Conservation (phyloP, 1,140 invertebrate genomes). For the Penaeus indicus region DNA sequence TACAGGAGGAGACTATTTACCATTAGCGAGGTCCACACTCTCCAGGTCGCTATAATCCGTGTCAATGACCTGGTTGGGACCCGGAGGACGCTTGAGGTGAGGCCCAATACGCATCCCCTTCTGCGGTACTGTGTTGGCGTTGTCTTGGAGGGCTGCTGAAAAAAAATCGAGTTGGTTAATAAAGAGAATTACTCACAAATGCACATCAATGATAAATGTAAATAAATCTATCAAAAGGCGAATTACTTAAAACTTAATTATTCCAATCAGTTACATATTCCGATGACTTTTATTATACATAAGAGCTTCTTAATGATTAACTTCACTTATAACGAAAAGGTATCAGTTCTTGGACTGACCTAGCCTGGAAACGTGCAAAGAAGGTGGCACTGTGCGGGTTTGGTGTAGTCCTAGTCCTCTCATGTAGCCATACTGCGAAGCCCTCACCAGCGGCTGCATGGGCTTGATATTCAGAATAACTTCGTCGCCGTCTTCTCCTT, state of each 20-base stretch:
- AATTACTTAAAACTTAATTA: neutral
- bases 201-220: neutral
- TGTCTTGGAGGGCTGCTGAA: conserved; percentile 62
- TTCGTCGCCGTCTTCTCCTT: conserved; percentile 81
- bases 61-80: conserved; percentile 45
- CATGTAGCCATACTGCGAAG: conserved; percentile 77
- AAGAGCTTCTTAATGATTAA: too few species aligned
- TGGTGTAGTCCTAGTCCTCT: conserved; percentile 68
- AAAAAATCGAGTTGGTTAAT: neutral
- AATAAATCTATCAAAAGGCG: too few species aligned
- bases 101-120: conserved; percentile 64
- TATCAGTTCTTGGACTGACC: conserved; percentile 11
- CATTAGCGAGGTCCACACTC: conserved; percentile 64
- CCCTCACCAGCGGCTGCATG: conserved; percentile 87
- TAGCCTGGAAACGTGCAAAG: conserved; percentile 67
- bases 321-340: neutral
- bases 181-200: neutral
- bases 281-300: too few species aligned
- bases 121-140: conserved; percentile 66
- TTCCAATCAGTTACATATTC: neutral
- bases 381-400: conserved; percentile 50
- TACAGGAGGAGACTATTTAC: conserved; percentile 26
- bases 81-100: conserved; percentile 51
- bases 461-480: conserved; percentile 88
- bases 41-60: conserved; percentile 65